phyloP scores from a whole-genome alignment of 2,113 vertebrate genomes.

The Ariopsis seemanni region DNA sequence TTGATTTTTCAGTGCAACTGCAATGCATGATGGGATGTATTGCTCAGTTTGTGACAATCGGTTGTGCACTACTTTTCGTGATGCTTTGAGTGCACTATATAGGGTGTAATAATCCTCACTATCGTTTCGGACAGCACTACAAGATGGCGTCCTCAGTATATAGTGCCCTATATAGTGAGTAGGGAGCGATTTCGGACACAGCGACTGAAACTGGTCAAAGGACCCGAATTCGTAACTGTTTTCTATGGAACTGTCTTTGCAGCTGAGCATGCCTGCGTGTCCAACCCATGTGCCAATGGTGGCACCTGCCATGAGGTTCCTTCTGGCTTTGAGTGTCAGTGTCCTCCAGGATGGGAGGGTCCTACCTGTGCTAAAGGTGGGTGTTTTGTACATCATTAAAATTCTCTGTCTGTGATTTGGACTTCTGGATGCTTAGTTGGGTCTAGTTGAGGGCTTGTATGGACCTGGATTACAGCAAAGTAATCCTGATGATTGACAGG shows the following conservation, averaged over 20 bases:
- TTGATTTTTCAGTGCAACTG: no score
- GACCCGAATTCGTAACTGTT: not conserved
- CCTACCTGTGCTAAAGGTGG: conserved; percentile 88
- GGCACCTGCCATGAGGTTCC: conserved; percentile 86
- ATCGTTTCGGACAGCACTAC: no score
- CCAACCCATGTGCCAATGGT: conserved; percentile 89
- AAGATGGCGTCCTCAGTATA: no score
- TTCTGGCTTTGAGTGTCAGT: conserved; percentile 87
- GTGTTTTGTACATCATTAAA: conserved; percentile 48
- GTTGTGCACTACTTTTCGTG: no score
- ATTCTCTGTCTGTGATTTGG: not conserved
- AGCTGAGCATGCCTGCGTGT: conserved; percentile 91
- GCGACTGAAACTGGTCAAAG: not conserved
- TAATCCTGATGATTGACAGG: conserved; percentile 41
- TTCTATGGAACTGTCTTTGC: conserved; percentile 12
- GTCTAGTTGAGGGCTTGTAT: conserved; percentile 6
- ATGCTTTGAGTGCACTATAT: no score
- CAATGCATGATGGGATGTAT: no score
- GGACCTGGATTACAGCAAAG: conserved; percentile 42
- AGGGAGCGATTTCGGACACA: no score
- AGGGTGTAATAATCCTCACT: no score
- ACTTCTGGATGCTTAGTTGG: not conserved
- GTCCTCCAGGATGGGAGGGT: conserved; percentile 87
- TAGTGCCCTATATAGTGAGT: no score
- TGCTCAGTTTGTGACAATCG: no score